Conservation (phyloP, 37 sponge, comb jelly and placozoan genomes). For the Agelas oroides region DNA sequence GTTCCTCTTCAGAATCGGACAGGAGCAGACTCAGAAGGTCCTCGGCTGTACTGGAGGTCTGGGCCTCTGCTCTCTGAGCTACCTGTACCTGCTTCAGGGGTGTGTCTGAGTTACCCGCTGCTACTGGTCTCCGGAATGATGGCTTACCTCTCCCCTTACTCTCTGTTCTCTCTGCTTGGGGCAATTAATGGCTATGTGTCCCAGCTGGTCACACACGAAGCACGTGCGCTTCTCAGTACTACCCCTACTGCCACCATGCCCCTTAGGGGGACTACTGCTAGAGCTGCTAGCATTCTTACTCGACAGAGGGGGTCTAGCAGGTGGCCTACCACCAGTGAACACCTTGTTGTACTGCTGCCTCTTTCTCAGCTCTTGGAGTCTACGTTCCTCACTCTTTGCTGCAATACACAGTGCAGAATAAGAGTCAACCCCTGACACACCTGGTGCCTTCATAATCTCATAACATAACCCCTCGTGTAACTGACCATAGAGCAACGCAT, state of each 20-base stretch:
- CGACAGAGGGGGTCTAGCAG: too few species aligned
- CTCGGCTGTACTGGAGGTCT: not conserved
- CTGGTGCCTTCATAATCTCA: constrained; percentile 41
- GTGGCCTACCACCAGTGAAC: not conserved
- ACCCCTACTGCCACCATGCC: too few species aligned
- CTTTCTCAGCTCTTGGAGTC: constrained; percentile 12
- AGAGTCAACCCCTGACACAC: constrained; percentile 43
- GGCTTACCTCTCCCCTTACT: not conserved
- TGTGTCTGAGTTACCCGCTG: not conserved
- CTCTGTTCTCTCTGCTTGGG: not conserved
- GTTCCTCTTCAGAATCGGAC: constrained; percentile 4
- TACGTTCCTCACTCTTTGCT: constrained; percentile 20
- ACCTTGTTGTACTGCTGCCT: constrained; percentile 28
- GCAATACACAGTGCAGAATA: not conserved
- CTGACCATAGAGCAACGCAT: constrained; percentile 40
- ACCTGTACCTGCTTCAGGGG: not conserved
- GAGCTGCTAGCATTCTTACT: too few species aligned
- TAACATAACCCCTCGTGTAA: constrained; percentile 50
- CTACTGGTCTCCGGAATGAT: not conserved
- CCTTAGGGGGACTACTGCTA: too few species aligned
- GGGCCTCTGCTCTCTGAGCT: not conserved
- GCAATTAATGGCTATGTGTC: not conserved
- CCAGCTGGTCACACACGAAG: not conserved
- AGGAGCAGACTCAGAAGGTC: not conserved
- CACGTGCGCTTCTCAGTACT: not conserved